These are phyloP conservation scores for Tragelaphus scriptus DNA, from an alignment of 2,113 vertebrate genomes.

Conservation along the genomic window DNA sequence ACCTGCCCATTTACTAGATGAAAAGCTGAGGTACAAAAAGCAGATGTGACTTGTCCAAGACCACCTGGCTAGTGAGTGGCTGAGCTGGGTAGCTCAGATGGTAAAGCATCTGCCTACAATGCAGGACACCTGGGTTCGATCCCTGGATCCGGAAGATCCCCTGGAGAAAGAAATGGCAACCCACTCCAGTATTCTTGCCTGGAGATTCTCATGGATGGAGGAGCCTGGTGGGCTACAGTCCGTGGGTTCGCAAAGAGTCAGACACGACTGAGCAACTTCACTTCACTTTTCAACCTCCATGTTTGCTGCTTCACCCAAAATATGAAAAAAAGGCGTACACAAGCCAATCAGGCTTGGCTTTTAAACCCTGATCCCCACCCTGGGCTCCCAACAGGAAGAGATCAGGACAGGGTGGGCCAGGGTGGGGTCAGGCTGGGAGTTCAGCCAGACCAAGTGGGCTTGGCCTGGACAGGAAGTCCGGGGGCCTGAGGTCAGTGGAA, in stretches of 20 bases:
- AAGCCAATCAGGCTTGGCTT: neutral
- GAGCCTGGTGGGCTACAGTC: too few species aligned
- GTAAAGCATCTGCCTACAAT: too few species aligned
- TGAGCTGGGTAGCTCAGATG: neutral
- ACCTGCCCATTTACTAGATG: neutral
- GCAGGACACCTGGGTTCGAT: too few species aligned
- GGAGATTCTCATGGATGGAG: too few species aligned
- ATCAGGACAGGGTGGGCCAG: constrained; percentile 33
- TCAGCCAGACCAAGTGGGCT: constrained; percentile 21
- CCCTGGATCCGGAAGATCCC: too few species aligned
- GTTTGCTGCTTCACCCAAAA: neutral
- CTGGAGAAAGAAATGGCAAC: too few species aligned
- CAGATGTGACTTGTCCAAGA: neutral
- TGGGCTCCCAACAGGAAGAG: constrained; percentile 26
- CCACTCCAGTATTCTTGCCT: too few species aligned
- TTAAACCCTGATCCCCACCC: neutral
- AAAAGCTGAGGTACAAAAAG: neutral
- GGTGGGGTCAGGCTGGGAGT: constrained; percentile 24
- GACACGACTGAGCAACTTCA: too few species aligned
- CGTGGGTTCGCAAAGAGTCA: too few species aligned
- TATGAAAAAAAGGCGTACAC: neutral
- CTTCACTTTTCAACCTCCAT: neutral
- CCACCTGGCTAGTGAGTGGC: neutral
- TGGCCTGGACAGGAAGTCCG: constrained; percentile 21
- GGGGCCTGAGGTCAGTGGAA: constrained; percentile 29